Evolutionary conservation across 2,797 vertebrate genomes (phyloP).

Genomic region (Podarcis lilfordi): DNA sequence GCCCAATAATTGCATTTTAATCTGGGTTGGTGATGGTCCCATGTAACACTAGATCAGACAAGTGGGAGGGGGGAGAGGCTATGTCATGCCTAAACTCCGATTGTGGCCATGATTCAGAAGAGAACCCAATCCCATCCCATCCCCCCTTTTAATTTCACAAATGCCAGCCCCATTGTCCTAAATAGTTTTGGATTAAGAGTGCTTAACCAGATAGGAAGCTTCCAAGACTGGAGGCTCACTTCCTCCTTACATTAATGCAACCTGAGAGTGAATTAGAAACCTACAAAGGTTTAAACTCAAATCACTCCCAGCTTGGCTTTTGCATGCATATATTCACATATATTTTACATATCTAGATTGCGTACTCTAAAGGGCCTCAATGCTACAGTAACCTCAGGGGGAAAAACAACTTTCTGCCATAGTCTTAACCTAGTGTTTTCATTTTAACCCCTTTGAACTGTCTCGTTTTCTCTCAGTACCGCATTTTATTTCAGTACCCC

Average conservation of each 20-base stretch:
- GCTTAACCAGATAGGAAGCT: background rate
- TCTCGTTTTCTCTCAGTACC: background rate
- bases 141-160: background rate
- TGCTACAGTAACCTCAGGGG: background rate
- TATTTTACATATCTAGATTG: no score
- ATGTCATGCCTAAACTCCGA: no score
- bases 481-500: background rate
- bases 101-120: background rate
- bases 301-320: background rate
- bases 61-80: background rate
- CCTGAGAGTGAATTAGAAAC: background rate
- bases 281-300: background rate
- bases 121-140: background rate
- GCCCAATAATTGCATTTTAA: no score
- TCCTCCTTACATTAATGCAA: background rate
- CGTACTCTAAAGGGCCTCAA: no score
- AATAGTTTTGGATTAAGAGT: background rate
- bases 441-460: background rate
- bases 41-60: background rate
- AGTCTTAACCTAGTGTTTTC: background rate
- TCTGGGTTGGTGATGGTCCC: no score
- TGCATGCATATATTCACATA: background rate
- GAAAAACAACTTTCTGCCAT: background rate
- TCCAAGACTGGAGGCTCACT: background rate
- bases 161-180: background rate